A percentile compares a stretch with the other conserved stretches of the same genome.
These are phyloP conservation scores for Harpalus rubripes DNA, from an alignment of 2,888 invertebrate genomes.

Conservation along the genomic window DNA sequence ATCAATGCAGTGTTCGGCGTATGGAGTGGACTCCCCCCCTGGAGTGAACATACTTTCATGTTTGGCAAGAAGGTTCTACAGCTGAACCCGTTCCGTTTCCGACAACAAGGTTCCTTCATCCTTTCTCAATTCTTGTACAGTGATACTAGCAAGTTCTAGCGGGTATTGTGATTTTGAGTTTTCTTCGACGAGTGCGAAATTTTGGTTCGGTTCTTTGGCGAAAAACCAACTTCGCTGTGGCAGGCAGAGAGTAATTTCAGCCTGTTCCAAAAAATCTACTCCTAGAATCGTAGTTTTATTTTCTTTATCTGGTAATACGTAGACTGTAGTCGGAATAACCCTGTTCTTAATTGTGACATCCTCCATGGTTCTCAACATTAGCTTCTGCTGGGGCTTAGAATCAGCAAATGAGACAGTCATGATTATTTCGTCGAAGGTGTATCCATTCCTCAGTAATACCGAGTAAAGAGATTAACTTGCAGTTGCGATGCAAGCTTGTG, in stretches of 20 bases:
- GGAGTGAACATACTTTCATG: neutral
- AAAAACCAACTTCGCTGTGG: neutral
- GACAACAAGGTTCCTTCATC: too few species aligned
- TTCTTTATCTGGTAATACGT: neutral
- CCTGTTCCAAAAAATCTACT: neutral
- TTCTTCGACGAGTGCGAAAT: too few species aligned
- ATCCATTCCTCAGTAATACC: too few species aligned
- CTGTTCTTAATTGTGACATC: neutral
- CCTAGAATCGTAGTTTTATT: neutral
- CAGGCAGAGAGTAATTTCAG: neutral
- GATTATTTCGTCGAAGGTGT: too few species aligned
- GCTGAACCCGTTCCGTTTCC: neutral
- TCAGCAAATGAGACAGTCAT: too few species aligned
- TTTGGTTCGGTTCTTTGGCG: too few species aligned
- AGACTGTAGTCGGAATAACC: neutral
- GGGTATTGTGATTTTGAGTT: too few species aligned
- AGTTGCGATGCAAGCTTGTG: too few species aligned
- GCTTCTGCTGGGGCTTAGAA: too few species aligned
- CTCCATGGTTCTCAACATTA: neutral
- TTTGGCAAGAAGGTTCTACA: neutral
- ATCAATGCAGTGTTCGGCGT: neutral
- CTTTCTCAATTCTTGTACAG: too few species aligned
- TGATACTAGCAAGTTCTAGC: too few species aligned
- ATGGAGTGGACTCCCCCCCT: neutral
- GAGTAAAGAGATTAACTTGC: neutral